phyloP scores from a whole-genome alignment of 2,113 vertebrate genomes.

The Centropus bengalensis region DNA sequence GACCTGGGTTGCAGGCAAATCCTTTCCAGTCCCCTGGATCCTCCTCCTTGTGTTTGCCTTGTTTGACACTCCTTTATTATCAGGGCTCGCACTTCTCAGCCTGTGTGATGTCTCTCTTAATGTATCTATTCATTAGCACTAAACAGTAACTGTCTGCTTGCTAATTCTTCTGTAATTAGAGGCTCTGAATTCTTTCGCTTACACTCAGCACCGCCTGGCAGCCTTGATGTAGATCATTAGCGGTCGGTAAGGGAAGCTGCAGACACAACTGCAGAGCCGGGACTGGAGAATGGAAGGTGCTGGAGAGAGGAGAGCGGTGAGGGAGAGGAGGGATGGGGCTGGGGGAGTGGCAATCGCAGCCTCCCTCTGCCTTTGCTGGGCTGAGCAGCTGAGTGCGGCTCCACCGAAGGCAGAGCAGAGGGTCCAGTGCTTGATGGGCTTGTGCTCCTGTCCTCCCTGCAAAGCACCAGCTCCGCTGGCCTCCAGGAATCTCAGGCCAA shows the following conservation, averaged over 20 bases:
- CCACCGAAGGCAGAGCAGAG: background rate
- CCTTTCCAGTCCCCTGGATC: background rate
- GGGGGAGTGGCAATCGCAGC: background rate
- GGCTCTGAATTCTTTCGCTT: slow-evolving; percentile 63
- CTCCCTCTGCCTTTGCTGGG: background rate
- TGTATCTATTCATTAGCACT: slow-evolving; percentile 73
- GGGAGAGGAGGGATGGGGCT: background rate
- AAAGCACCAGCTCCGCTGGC: accelerated
- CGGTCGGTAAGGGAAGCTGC: slow-evolving; percentile 47
- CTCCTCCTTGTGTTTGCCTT: slow-evolving; percentile 21
- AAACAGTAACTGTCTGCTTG: slow-evolving; percentile 71
- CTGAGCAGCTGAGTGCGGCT: background rate
- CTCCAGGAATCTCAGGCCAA: background rate
- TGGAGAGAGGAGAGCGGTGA: background rate
- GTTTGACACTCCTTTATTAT: slow-evolving; percentile 53
- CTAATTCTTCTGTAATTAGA: slow-evolving; percentile 75
- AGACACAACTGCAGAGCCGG: slow-evolving; percentile 42
- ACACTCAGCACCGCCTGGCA: slow-evolving; percentile 3
- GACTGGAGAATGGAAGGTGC: background rate
- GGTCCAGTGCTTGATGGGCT: accelerated
- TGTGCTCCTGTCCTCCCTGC: background rate
- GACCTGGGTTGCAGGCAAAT: background rate
- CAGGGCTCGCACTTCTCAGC: slow-evolving; percentile 41
- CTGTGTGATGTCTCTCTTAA: slow-evolving; percentile 63
- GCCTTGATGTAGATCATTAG: slow-evolving; percentile 63